Conservation (phyloP, 2,113 vertebrate genomes). For the Merops nubicus region DNA sequence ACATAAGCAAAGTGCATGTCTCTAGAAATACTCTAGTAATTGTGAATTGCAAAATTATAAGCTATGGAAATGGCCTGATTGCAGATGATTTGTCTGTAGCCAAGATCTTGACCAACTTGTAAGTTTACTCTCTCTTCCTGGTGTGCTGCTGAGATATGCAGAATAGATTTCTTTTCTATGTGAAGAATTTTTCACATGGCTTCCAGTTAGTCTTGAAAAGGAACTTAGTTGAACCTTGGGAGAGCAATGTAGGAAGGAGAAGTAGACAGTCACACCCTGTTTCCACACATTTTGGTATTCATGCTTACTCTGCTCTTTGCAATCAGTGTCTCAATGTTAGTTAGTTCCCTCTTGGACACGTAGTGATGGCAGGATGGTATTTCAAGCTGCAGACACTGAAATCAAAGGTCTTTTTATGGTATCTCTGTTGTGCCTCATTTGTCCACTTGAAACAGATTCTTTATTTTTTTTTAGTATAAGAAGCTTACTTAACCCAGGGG, state of each 20-base stretch:
- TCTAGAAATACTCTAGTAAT: neutral
- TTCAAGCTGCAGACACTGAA: neutral
- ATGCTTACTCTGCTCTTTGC: neutral
- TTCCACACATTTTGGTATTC: neutral
- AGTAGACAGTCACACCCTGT: neutral
- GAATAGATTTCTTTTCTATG: neutral
- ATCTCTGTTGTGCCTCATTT: neutral
- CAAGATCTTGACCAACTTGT: neutral
- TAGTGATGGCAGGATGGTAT: neutral
- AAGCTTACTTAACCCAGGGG: conserved; percentile 54
- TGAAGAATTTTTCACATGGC: neutral
- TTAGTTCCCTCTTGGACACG: neutral
- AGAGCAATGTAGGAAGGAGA: neutral
- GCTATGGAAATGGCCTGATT: neutral
- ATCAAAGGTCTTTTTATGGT: neutral
- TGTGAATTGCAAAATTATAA: neutral
- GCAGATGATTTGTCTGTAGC: neutral
- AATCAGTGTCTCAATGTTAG: neutral
- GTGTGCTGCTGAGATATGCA: neutral
- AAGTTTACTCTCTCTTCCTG: neutral
- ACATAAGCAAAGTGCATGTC: neutral
- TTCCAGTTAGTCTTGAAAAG: neutral
- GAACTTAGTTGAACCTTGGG: neutral
- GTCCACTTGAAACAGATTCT: neutral
- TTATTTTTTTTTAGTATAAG: conserved; percentile 41